Evolutionary conservation across 2,888 invertebrate genomes (phyloP).

Genomic region (Temnothorax ravouxi): DNA sequence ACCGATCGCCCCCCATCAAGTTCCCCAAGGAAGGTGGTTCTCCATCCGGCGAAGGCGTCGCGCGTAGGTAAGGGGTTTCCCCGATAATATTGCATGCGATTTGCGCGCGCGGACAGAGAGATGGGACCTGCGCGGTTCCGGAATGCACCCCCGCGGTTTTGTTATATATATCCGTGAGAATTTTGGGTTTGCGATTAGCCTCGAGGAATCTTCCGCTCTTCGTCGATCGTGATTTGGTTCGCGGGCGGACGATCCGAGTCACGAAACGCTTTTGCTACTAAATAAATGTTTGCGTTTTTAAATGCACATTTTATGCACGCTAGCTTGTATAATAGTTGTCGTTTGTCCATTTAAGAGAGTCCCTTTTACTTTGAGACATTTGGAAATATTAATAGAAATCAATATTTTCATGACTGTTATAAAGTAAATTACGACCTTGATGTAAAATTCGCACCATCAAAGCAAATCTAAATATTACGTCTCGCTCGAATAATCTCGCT

Average conservation of each 20-base stretch:
- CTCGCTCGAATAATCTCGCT: slow-evolving; percentile 9
- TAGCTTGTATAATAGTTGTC: too few relatives aligned
- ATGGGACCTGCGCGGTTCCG: slow-evolving; percentile 35
- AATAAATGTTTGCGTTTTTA: background rate
- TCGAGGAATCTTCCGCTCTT: slow-evolving; percentile 10
- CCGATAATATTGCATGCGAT: background rate
- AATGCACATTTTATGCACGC: background rate
- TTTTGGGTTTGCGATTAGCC: slow-evolving; percentile 20
- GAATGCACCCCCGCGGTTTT: background rate
- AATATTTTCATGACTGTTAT: background rate
- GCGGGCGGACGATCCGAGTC: background rate
- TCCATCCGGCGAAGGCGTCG: slow-evolving; percentile 10
- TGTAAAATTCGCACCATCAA: background rate
- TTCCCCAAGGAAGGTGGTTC: background rate
- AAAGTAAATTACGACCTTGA: background rate
- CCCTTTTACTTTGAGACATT: background rate
- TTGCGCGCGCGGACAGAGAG: slow-evolving; percentile 41
- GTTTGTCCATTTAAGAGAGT: background rate
- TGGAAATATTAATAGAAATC: background rate
- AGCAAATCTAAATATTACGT: background rate
- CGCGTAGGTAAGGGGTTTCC: slow-evolving; percentile 35
- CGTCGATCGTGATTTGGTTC: background rate
- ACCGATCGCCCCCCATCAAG: background rate
- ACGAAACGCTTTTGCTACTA: slow-evolving; percentile 2
- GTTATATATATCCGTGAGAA: slow-evolving; percentile 1